A percentile compares a stretch with the other conserved stretches of the same genome.
Conservation (phyloP, 2,797 vertebrate genomes). For the Nothura maculosa region DNA sequence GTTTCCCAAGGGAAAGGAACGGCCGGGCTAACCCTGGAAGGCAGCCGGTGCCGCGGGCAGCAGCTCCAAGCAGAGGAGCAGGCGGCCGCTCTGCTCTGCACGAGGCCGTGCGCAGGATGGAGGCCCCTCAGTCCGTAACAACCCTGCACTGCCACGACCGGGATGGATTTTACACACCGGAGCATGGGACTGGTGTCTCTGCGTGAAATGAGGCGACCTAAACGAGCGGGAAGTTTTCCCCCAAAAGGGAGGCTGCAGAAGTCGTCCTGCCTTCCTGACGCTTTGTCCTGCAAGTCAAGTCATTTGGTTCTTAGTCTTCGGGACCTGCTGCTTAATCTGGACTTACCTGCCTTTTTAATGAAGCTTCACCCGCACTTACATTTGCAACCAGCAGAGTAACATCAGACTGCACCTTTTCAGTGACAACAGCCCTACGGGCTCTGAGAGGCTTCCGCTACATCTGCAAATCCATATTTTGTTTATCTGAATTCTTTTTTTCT, state of each 20-base stretch:
- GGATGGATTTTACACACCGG: neutral
- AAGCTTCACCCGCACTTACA: neutral
- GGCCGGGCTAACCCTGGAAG: neutral
- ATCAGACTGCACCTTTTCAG: neutral
- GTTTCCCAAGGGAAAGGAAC: neutral
- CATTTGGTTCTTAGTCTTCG: neutral
- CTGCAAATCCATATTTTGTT: neutral
- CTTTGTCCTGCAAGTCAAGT: neutral
- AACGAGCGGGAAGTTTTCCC: neutral
- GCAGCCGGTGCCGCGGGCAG: neutral
- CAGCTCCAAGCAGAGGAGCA: neutral
- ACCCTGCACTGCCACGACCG: neutral
- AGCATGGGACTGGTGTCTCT: neutral
- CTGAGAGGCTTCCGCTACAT: neutral
- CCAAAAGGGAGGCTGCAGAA: neutral
- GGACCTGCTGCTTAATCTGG: neutral
- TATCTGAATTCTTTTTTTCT: neutral
- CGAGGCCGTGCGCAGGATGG: too few species aligned
- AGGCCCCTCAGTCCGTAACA: neutral
- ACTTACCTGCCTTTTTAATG: slow-evolving; percentile 40
- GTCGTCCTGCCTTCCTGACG: neutral
- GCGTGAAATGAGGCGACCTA: neutral
- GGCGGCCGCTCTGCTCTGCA: too few species aligned
- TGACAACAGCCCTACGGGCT: neutral
- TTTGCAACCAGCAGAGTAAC: neutral